Conservation (phyloP, 1,140 invertebrate species). For the Nymphalis io region DNA sequence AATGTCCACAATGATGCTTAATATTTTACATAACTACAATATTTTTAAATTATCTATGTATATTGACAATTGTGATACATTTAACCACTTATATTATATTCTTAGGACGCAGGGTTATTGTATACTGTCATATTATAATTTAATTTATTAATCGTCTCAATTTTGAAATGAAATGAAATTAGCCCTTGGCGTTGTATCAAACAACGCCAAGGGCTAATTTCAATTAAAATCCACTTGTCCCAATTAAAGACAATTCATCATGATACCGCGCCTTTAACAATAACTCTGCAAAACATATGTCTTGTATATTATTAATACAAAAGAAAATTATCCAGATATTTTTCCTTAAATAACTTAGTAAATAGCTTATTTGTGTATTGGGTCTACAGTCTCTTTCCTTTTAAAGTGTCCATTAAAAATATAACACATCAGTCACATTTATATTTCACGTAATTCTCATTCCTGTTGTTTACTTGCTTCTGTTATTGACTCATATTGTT, state of each 20-base stretch:
- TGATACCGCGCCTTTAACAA: too few relatives aligned
- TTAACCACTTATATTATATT: neutral
- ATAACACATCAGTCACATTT: constrained; percentile 11
- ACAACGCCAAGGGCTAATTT: too few relatives aligned
- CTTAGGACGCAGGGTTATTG: too few relatives aligned
- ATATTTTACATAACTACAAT: neutral
- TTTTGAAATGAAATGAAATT: too few relatives aligned
- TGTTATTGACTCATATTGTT: constrained; percentile 85
- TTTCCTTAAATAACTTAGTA: neutral
- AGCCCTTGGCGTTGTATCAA: too few relatives aligned
- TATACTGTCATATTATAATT: neutral
- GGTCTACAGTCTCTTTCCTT: neutral
- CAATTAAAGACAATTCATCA: too few relatives aligned
- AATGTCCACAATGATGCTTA: neutral
- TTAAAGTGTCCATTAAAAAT: constrained; percentile 2
- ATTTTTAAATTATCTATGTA: constrained; percentile 3
- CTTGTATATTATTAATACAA: neutral
- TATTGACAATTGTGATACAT: neutral
- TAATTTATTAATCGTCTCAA: too few relatives aligned
- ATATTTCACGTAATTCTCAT: constrained; percentile 41
- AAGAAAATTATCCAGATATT: neutral
- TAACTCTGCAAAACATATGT: too few relatives aligned
- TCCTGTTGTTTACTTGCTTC: constrained; percentile 74
- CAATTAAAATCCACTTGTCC: too few relatives aligned
- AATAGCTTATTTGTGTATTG: neutral